These are phyloP conservation scores for Notocelia uddmanniana DNA, from an alignment of 2,888 invertebrate species.

Conservation along the genomic window DNA sequence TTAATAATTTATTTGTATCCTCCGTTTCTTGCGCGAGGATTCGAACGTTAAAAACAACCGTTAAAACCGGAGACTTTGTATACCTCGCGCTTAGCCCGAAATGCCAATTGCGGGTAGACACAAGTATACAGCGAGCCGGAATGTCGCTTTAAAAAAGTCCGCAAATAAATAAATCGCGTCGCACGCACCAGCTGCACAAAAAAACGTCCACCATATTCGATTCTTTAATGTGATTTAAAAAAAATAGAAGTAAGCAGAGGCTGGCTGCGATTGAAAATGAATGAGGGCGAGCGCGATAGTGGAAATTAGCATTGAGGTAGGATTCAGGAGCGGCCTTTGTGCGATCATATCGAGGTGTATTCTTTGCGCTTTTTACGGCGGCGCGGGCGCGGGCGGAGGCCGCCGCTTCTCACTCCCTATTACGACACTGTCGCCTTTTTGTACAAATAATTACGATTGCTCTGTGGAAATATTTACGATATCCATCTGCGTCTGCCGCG, in stretches of 20 bases:
- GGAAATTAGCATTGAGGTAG: constrained; percentile 86
- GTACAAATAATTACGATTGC: constrained; percentile 78
- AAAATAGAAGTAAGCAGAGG: constrained; percentile 82
- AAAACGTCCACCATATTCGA: constrained; percentile 84
- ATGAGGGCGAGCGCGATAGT: constrained; percentile 85
- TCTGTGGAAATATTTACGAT: constrained; percentile 59
- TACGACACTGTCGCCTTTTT: constrained; percentile 81
- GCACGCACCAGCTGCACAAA: constrained; percentile 79
- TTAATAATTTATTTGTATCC: constrained; percentile 86
- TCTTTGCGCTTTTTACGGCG: constrained; percentile 85
- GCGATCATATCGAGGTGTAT: constrained; percentile 86
- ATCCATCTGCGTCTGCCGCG: constrained; percentile 56
- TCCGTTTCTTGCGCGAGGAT: constrained; percentile 79
- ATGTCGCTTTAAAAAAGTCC: constrained; percentile 84
- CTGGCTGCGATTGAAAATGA: constrained; percentile 85
- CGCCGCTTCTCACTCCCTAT: constrained; percentile 77
- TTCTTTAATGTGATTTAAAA: constrained; percentile 85
- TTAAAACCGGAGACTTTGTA: constrained; percentile 84
- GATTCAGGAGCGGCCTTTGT: constrained; percentile 85
- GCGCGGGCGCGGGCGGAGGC: constrained; percentile 61
- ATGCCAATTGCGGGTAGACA: constrained; percentile 86
- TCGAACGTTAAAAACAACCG: constrained; percentile 85
- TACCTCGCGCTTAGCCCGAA: constrained; percentile 84
- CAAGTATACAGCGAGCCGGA: constrained; percentile 85
- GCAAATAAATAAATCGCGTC: constrained; percentile 86